Conservation (phyloP, 2,888 invertebrate genomes). For the Drosophila diplacantha region DNA sequence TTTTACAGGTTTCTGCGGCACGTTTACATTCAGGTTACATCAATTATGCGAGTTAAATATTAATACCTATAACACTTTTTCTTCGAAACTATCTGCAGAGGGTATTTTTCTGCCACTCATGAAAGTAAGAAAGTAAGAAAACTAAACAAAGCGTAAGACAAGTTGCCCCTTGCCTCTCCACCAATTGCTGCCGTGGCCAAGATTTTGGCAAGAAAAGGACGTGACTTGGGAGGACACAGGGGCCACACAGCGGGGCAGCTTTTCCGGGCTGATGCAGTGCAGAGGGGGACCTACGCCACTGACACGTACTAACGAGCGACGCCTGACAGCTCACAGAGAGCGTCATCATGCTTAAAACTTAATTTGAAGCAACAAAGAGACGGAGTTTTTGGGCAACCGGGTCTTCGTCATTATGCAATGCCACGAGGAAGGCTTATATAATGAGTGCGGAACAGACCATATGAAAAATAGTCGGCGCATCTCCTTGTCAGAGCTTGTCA, state of each 20-base stretch:
- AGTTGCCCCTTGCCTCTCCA: slow-evolving; percentile 18
- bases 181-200: slow-evolving; percentile 45
- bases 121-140: slow-evolving; percentile 9
- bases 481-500: slow-evolving; percentile 41
- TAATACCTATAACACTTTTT: neutral
- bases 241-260: slow-evolving; percentile 3
- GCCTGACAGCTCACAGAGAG: slow-evolving; percentile 50
- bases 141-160: slow-evolving; percentile 17
- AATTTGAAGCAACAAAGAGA: slow-evolving; percentile 51
- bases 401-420: slow-evolving; percentile 52
- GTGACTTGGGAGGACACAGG: slow-evolving; percentile 40
- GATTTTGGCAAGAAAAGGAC: slow-evolving; percentile 48
- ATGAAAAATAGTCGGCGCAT: slow-evolving; percentile 35
- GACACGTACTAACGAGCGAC: slow-evolving; percentile 59
- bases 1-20: neutral
- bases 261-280: neutral
- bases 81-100: slow-evolving; percentile 1
- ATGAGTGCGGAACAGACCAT: slow-evolving; percentile 32
- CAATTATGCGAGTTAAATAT: neutral
- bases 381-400: slow-evolving; percentile 3
- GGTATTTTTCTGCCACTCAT: slow-evolving; percentile 10
- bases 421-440: slow-evolving; percentile 50
- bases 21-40: neutral
- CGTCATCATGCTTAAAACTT: slow-evolving; percentile 55
- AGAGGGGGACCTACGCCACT: slow-evolving; percentile 29